Base-by-base conservation (phyloP, 2,797 vertebrate species). In the Alca torda region DNA sequence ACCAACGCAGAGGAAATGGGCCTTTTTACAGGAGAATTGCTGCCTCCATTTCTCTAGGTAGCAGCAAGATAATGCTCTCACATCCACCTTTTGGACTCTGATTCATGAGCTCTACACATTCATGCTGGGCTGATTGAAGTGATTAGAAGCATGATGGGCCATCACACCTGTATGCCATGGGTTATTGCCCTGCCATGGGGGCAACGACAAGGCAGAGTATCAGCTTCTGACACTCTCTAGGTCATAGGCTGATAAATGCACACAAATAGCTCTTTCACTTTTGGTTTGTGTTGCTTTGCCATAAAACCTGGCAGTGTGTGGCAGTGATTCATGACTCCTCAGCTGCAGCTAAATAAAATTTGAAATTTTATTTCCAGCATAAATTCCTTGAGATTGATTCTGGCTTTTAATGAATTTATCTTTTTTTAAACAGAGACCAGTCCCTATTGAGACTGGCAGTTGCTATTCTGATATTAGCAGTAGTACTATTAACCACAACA, bases 51-150 rank as follows among this genome's bases (percentile, higher is more conserved):
- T 83, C 67, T 59, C 11, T 21, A 20, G 24, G 41, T 51, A 85
- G 46, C 57, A 87, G 53, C 57, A 45, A 83, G 54, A 81, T 69
- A 61, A 41, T 39, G 39, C 26, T 83, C 68, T 63, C 46, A 10
- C 13, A 83, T 74, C 61, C n/a, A 93, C 78, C 78, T 61, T 90
- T 90, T 91, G 90, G 92, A 93, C 87, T 87, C 59, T 93, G 89
- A 89, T 83, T 94, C 91, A 93, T 13, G 45, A 83, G 45, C 50
- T 86, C 69, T 84, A 25, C 37, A 57, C 65, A 25, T 60, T 68
- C 41, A 23, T 21, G 43, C 68, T 57, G 57, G 72, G 72, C 75
- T 87, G 89, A 87, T 85, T 6, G 11, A 65, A 70, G 28, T 56
- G 79, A 92, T 91, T 61, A 85, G 13, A 72, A 82, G 82, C 41